These are phyloP conservation scores for Acanthochromis polyacanthus DNA, from an alignment of 2,113 vertebrate species.

Conservation along the genomic window DNA sequence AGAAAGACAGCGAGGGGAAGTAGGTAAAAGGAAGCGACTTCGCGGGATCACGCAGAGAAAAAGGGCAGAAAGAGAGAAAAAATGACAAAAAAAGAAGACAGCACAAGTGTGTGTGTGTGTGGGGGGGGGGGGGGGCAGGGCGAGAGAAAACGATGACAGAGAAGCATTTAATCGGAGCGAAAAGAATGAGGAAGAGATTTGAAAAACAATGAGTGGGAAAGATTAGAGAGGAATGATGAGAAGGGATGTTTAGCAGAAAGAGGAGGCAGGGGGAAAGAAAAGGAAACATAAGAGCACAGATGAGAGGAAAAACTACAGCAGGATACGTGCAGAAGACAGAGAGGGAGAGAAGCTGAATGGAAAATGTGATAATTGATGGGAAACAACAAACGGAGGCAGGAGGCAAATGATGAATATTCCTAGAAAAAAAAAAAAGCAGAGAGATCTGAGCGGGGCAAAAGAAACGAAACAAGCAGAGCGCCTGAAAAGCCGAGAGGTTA, in stretches of 20 bases:
- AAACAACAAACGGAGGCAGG: constrained; percentile 38
- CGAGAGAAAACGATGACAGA: constrained; percentile 17
- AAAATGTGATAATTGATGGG: constrained; percentile 36
- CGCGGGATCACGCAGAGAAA: not conserved
- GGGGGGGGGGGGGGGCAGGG: not conserved
- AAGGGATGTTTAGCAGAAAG: constrained; percentile 32
- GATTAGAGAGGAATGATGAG: constrained; percentile 31
- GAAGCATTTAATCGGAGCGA: constrained; percentile 38
- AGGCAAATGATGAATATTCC: constrained; percentile 17
- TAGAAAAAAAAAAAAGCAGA: constrained; percentile 29
- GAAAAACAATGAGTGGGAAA: constrained; percentile 20
- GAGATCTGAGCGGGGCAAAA: constrained; percentile 3
- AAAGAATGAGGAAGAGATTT: constrained; percentile 7
- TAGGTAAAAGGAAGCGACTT: constrained; percentile 19
- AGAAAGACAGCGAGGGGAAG: not conserved
- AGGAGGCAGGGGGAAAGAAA: not conserved
- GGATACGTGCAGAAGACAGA: not conserved
- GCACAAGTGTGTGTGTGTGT: not conserved
- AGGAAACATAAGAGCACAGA: constrained; percentile 5
- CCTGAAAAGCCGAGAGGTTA: constrained; percentile 29
- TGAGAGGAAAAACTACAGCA: not conserved
- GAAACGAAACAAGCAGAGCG: not conserved
- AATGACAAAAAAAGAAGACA: not conserved
- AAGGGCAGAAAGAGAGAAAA: not conserved
- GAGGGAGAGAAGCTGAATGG: constrained; percentile 11